Evolutionary conservation across 2,113 vertebrate species (phyloP), one percentile per base, ranked within the genome.

Genomic region (Takifugu flavidus): DNA sequence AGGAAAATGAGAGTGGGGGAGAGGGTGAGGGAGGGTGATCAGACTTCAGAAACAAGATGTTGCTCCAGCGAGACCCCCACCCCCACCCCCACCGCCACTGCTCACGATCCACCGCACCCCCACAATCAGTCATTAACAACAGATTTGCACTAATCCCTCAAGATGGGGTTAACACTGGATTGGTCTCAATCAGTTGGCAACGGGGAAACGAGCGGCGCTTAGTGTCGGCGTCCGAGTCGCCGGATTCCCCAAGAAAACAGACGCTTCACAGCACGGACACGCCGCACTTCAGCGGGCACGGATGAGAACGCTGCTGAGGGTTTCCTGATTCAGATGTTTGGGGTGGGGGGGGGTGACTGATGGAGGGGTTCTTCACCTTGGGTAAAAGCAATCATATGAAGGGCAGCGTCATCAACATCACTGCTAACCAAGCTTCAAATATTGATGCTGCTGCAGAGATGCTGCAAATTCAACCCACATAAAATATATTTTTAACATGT

Each of bases 141-240:
- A 74, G 80, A 79, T 82, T 83, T 75, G 57, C 44, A 56, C 29
- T 87, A 86, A 87, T 86, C 83, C 77, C 58, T 56, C 47, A 53
- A 62, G 62, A 75, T 67, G 75, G 75, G 81, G 76, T 84, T 84
- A 86, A 82, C 56, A 25, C 74, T 65, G 69, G 83, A 72, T 75
- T 86, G 80, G 69, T 82, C 67, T 82, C 80, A 86, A 86, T 88
- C 82, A 85, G 65, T 62, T 25, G 13, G 43, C 58, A 58, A 70
- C 53, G 53, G 46, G 49, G 58, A 77, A 76, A 79, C 66, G 67
- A 76, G 67, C n/a, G 3, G 34, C 44, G 64, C 67, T 72, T 59
- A 56, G 67, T 56, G 58, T 62, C 60, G 47, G 49, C 58, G 29
- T 54, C 62, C 42, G 14, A 53, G 31, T 14, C 27, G 11, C 49